A percentile compares a stretch with the other conserved stretches of the same genome.
Evolutionary conservation across 2,113 vertebrate species (phyloP).

Genomic region (Nibea coibor): DNA sequence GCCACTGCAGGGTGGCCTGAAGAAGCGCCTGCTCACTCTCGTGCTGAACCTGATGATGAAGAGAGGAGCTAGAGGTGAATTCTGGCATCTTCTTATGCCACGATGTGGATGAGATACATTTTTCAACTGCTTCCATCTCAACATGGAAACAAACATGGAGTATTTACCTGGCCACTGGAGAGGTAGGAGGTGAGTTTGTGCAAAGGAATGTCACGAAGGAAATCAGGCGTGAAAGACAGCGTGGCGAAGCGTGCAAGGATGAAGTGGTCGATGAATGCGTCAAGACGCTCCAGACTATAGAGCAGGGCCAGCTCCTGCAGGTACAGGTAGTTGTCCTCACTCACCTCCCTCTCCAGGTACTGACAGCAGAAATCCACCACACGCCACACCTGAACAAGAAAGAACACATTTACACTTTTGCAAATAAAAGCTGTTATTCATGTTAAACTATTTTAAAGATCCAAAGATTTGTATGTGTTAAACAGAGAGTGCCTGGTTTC

Average conservation of each 20-base stretch:
- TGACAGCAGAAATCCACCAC: conserved; percentile 97
- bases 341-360: conserved; percentile 93
- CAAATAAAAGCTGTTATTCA: no score
- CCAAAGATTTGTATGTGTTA: not conserved
- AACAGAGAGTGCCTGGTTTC: not conserved
- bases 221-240: conserved; percentile 89
- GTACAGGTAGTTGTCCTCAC: conserved; percentile 93
- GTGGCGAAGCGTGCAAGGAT: conserved; percentile 89
- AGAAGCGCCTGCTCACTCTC: conserved; percentile 90
- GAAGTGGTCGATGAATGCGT: conserved; percentile 91
- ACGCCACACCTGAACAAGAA: conserved; percentile 85
- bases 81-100: not conserved
- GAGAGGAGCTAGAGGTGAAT: not conserved
- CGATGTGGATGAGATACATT: not conserved
- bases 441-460: no score
- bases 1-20: conserved; percentile 91
- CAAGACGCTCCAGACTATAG: conserved; percentile 92
- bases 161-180: conserved; percentile 80
- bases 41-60: conserved; percentile 84
- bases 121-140: not conserved
- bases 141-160: not conserved
- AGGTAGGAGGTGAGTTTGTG: conserved; percentile 91
- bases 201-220: conserved; percentile 87
- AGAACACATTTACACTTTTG: not conserved
- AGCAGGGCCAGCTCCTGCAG: conserved; percentile 93